Evolutionary conservation across 1,140 invertebrate species (phyloP).

Genomic region (Micrasema longulum): DNA sequence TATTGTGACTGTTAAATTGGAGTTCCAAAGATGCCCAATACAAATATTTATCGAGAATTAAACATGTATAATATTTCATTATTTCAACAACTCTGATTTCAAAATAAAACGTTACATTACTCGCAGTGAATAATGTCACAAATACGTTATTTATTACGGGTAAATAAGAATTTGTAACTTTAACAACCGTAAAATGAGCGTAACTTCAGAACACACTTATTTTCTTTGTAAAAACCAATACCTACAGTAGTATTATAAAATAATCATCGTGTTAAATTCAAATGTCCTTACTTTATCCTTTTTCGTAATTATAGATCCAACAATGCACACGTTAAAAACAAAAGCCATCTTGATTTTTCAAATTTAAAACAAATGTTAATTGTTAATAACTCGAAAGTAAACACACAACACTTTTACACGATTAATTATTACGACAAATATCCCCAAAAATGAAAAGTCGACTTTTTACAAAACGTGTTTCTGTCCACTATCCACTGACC

Average conservation of each 20-base stretch:
- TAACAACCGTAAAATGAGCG: background rate
- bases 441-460: too few species aligned
- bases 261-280: constrained; percentile 7
- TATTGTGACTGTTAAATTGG: too few species aligned
- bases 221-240: background rate
- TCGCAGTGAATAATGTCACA: background rate
- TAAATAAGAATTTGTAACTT: background rate
- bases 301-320: constrained; percentile 31
- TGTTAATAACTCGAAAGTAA: too few species aligned
- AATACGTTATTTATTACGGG: background rate
- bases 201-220: background rate
- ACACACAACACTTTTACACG: too few species aligned
- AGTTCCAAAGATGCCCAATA: too few species aligned
- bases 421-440: too few species aligned
- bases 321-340: constrained; percentile 36
- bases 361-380: background rate
- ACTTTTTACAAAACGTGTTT: too few species aligned
- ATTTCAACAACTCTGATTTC: too few species aligned
- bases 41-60: too few species aligned
- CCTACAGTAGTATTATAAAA: background rate
- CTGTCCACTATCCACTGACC: too few species aligned
- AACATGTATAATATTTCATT: too few species aligned
- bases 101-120: background rate
- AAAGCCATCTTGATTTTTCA: constrained; percentile 29
- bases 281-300: constrained; percentile 11